Evolutionary conservation across 2,113 vertebrate genomes (phyloP), one percentile per base, ranked within the genome.

Genomic region (Entelurus aequoreus): DNA sequence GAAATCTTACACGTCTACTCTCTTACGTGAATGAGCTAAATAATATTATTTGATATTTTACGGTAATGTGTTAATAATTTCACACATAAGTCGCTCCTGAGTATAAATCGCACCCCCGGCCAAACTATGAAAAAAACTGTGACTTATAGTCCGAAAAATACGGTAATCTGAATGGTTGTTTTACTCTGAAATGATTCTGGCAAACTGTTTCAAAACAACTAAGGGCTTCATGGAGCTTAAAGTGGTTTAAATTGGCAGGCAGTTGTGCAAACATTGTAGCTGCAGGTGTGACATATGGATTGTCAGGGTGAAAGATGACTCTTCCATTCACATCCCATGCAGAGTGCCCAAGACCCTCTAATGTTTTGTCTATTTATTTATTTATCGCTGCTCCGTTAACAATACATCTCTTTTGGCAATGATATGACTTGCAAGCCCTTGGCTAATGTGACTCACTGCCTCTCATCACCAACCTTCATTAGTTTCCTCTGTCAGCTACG

Each of bases 401-500:
- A 42, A 12, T 42, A 13, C 8, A 35, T 48, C 58, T 5, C 16
- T 60, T 48, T 46, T 60, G 57, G 40, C 57, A 60, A 46, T 48
- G 36, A 35, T 60, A 48, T 42, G 21, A 48, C 52, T 51, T 54
- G 50, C 4, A 44, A 48, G 53, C 61, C 53, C 28, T 48, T 13
- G 54, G 64, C 51, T 67, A 59, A 72, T 58, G 35, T n/a, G 55
- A 53, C 66, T 52, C 37, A n/a, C 38, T 49, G 50, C 52, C 54
- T 64, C 64, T 63, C 47, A 11, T 58, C 48, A 56, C 63, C 70
- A 65, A 36, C 54, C 49, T 69, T 75, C 64, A 78, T 78, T 68
- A 72, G 69, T 68, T 72, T 57, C 76, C 48, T 71, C 61, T 65
- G 49, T 78, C 75, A 75, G 54, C 61, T 51, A 14, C 42, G 61